Percentiles rank a stretch among this genome's conserved stretches.
phyloP scores from a whole-genome alignment of 2,888 invertebrate species.

The Oxyscelio sp. region DNA sequence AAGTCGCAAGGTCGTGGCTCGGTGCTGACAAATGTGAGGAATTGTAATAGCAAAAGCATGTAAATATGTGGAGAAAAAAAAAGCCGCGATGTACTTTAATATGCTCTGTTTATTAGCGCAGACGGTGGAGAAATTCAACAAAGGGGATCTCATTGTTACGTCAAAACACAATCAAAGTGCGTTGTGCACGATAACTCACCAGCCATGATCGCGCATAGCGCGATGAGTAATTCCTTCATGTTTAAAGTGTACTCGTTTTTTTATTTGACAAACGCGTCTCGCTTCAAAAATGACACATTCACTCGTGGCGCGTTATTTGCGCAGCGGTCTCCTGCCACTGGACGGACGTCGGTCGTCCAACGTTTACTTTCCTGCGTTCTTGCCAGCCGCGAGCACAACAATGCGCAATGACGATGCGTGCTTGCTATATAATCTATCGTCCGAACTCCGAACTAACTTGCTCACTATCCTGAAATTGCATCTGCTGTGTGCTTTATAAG shows the following conservation, averaged over 20 bases:
- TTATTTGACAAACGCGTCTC: background rate
- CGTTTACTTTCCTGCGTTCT: conserved; percentile 36
- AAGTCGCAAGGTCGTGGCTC: no score
- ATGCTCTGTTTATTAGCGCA: no score
- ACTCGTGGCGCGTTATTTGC: conserved; percentile 34
- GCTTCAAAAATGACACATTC: conserved; percentile 21
- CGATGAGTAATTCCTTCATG: conserved; percentile 87
- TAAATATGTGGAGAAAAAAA: no score
- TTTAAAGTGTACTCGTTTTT: conserved; percentile 67
- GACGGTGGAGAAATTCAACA: conserved; percentile 11
- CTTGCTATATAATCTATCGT: background rate
- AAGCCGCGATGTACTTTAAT: no score
- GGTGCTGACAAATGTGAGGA: no score
- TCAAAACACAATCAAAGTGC: conserved; percentile 44
- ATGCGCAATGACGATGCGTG: conserved; percentile 9
- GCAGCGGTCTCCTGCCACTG: conserved; percentile 5
- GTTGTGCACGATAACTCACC: conserved; percentile 84
- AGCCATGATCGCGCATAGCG: conserved; percentile 88
- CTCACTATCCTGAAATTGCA: conserved; percentile 4
- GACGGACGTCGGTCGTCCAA: conserved; percentile 14
- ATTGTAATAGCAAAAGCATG: no score
- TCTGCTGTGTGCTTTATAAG: conserved; percentile 37
- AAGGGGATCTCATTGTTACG: conserved; percentile 32
- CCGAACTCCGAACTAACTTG: conserved; percentile 41
- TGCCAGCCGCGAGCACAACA: conserved; percentile 27